Percentiles rank a stretch among this genome's conserved stretches.
Evolutionary conservation across 2,113 vertebrate species (phyloP).

Genomic region (Ondatra zibethicus): DNA sequence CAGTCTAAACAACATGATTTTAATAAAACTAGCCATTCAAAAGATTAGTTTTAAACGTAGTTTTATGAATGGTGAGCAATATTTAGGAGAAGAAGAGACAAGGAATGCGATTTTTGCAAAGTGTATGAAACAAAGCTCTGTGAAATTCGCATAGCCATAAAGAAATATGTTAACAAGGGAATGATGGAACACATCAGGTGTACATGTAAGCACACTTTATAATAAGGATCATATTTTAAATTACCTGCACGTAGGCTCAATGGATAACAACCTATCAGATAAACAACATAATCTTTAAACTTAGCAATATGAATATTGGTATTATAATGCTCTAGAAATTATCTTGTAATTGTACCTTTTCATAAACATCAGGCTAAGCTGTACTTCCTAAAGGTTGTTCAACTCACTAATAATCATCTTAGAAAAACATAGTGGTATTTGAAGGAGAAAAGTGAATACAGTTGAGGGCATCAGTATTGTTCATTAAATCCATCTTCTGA

Average conservation of each 20-base stretch:
- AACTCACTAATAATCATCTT: not conserved
- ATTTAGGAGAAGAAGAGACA: not conserved
- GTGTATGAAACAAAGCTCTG: not conserved
- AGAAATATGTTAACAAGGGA: not conserved
- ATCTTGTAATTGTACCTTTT: not conserved
- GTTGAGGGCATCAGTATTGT: not conserved
- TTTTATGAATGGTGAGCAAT: not conserved
- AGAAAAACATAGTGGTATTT: not conserved
- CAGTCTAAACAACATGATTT: not conserved
- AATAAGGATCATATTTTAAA: not conserved
- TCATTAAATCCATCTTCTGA: not conserved
- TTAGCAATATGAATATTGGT: not conserved
- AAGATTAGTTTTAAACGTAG: not conserved
- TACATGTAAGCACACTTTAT: not conserved
- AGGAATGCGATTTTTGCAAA: not conserved
- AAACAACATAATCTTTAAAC: not conserved
- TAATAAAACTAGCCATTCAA: not conserved
- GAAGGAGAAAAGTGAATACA: not conserved
- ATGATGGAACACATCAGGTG: not conserved
- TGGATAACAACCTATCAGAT: not conserved
- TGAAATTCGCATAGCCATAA: not conserved
- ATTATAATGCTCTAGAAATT: not conserved
- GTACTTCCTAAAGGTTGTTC: not conserved
- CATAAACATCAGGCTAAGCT: not conserved
- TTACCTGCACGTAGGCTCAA: not conserved